Evolutionary conservation across 2,113 vertebrate genomes (phyloP).

Genomic region (Eretmochelys imbricata): DNA sequence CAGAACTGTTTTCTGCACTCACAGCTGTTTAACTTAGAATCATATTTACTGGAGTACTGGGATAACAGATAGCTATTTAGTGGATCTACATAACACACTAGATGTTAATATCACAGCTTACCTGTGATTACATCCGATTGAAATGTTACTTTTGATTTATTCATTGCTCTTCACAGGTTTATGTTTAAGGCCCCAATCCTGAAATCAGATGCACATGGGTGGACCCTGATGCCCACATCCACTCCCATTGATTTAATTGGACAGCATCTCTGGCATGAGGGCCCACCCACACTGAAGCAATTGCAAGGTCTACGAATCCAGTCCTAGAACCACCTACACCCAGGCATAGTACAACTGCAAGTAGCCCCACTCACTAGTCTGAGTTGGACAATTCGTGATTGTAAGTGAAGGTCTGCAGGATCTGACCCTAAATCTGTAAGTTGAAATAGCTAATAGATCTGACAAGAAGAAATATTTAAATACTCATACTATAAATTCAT

Average conservation of each 20-base stretch:
- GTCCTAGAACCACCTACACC: not conserved
- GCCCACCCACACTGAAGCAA: not conserved
- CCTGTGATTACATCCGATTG: not conserved
- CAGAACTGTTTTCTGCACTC: not conserved
- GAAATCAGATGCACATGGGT: not conserved
- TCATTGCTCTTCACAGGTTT: accelerated
- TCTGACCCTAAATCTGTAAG: not conserved
- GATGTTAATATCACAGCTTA: not conserved
- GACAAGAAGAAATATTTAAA: constrained; percentile 26
- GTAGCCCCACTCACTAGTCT: not conserved
- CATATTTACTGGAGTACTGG: accelerated
- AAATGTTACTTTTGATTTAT: not conserved
- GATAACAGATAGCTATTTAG: not conserved
- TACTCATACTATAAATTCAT: not conserved
- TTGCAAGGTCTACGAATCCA: not conserved
- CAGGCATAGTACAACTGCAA: too few relatives aligned
- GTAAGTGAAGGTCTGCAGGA: not conserved
- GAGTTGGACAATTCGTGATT: not conserved
- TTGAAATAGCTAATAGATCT: not conserved
- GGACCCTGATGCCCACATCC: not conserved
- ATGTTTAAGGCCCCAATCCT: not conserved
- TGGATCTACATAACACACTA: accelerated
- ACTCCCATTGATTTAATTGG: not conserved
- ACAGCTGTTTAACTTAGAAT: not conserved
- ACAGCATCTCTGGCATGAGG: accelerated